Percentiles rank a stretch among this genome's conserved stretches.
phyloP scores from a whole-genome alignment of 2,888 invertebrate genomes.

The Drosophila prolongata region DNA sequence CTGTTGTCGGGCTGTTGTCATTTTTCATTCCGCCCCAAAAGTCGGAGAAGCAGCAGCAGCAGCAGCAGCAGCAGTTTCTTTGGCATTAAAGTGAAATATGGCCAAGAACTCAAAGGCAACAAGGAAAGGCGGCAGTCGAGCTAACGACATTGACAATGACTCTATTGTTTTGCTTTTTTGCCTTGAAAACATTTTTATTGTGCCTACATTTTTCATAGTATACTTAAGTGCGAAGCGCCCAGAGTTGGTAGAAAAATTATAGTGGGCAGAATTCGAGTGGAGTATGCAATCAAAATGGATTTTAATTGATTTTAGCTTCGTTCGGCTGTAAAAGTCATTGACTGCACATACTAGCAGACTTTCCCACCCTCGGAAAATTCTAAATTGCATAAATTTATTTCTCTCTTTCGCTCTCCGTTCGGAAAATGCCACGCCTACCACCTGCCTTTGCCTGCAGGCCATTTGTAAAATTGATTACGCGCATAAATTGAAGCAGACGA shows the following conservation, averaged over 20 bases:
- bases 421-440: conserved; percentile 55
- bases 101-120: conserved; percentile 18
- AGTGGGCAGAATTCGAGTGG: conserved; percentile 50
- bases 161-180: conserved; percentile 41
- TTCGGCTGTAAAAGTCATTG: conserved; percentile 66
- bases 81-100: conserved; percentile 70
- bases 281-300: conserved; percentile 74
- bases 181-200: conserved; percentile 32
- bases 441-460: conserved; percentile 68
- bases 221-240: conserved; percentile 23
- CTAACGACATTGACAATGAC: conserved; percentile 42
- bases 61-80: conserved; percentile 38
- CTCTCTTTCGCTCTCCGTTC: conserved; percentile 38
- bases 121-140: conserved; percentile 22
- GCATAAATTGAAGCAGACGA: conserved; percentile 81
- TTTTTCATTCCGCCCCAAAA: conserved; percentile 57
- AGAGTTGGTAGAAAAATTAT: conserved; percentile 8
- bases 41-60: conserved; percentile 21
- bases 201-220: conserved; percentile 39
- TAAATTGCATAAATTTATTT: conserved; percentile 80
- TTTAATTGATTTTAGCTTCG: conserved; percentile 76
- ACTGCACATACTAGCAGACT: conserved; percentile 46
- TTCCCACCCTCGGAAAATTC: conserved; percentile 52
- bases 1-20: conserved; percentile 53
- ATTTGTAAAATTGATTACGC: conserved; percentile 82